Evolutionary conservation across 2,888 invertebrate genomes (phyloP).

Genomic region (Zygaena filipendulae): DNA sequence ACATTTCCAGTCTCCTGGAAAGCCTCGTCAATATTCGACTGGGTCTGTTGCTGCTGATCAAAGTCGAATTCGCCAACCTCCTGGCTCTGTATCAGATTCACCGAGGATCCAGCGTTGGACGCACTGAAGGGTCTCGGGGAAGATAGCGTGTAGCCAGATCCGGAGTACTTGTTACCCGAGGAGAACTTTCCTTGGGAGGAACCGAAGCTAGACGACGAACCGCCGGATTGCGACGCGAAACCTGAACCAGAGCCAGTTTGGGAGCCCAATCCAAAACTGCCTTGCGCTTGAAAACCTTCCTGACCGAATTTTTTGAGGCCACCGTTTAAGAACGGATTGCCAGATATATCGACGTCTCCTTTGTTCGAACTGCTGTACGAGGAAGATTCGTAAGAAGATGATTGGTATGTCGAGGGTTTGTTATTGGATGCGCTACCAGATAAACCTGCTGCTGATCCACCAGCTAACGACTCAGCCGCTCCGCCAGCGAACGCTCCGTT

Average conservation of each 20-base stretch:
- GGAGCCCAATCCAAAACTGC: slow-evolving; percentile 15
- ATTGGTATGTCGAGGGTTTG: no score
- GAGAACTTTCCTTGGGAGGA: no score
- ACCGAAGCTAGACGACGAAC: slow-evolving; percentile 11
- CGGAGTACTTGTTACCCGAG: slow-evolving; percentile 26
- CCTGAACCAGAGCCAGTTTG: no score
- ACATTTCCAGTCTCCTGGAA: slow-evolving; percentile 45
- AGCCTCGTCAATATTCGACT: slow-evolving; percentile 41
- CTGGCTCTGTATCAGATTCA: slow-evolving; percentile 47
- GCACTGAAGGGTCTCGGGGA: slow-evolving; percentile 47
- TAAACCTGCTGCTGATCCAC: slow-evolving; percentile 7
- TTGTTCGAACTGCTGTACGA: slow-evolving; percentile 33
- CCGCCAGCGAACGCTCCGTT: slow-evolving; percentile 23
- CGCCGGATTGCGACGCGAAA: background rate
- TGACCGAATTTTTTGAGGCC: slow-evolving; percentile 22
- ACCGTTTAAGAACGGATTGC: slow-evolving; percentile 42
- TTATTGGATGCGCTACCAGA: slow-evolving; percentile 14
- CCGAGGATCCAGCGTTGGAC: slow-evolving; percentile 32
- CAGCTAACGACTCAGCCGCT: slow-evolving; percentile 15
- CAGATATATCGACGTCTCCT: slow-evolving; percentile 34
- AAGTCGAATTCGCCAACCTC: slow-evolving; percentile 39
- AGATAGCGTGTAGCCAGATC: slow-evolving; percentile 40
- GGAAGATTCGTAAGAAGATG: slow-evolving; percentile 35
- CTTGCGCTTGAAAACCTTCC: slow-evolving; percentile 18
- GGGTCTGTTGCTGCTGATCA: slow-evolving; percentile 38